Base-by-base conservation (phyloP, 2,797 vertebrate species). In the Pseudotriccus pelzelni region DNA sequence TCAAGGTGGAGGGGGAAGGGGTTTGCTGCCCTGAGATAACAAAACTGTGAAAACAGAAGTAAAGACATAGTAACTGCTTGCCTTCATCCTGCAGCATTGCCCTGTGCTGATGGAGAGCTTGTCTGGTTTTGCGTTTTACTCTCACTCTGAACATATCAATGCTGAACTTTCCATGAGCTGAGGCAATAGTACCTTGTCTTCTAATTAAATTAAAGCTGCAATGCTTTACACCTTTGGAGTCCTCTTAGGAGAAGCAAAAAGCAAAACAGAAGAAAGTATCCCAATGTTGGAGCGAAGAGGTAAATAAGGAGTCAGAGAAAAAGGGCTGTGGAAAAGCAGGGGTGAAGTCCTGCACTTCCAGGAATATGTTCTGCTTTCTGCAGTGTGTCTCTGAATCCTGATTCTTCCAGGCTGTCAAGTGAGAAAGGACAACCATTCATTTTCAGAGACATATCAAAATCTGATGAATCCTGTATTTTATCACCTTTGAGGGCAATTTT, bases 401-500 rank as follows among this genome's bases (percentile, higher is more conserved):
- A 30, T 72, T 66, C 46, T 89, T 66, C 55, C 11, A 52, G 63
- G 15, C 50, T 88, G 25, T 55, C 74, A 86, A 50, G 39, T 47
- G n/a, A 86, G 36, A 89, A 78, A 81, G 56, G 76, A 82, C 50
- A 86, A 12, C 64, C 67, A n/a, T 88, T 50, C 7, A 6, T 93
- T 90, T 97, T 89, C 50, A 95, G 46, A 50, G 60, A 28, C 37
- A 30, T 25, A 69, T 19, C 28, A 78, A 87, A 91, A 85, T 47
- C 50, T 80, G 84, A 91, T 75, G 66, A 92, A 91, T 85, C 36
- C 53, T 47, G 13, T 67, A 50, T 83, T 94, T 94, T 83, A 68
- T 78, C 60, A 86, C 76, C 47, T 56, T 85, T 87, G 62, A 91
- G 79, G 74, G 30, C 73, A 92, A 75, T 87, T 87, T 89, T 91